phyloP scores from a whole-genome alignment of 2,888 invertebrate genomes.

The Brenthis daphne region DNA sequence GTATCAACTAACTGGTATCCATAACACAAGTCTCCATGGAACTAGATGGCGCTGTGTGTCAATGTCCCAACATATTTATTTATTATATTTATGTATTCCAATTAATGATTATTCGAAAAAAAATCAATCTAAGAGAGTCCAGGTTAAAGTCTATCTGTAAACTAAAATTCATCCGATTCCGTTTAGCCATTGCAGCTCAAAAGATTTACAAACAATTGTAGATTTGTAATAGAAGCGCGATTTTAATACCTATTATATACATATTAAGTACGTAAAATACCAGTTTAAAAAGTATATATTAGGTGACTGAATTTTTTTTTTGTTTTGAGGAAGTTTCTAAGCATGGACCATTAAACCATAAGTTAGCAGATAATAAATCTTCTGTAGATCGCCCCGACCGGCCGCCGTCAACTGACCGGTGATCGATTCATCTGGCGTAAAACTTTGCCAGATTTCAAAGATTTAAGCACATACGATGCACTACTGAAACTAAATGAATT shows the following conservation, averaged over 20 bases:
- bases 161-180: too few species aligned
- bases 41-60: too few species aligned
- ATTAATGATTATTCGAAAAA: too few species aligned
- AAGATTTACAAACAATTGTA: too few species aligned
- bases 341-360: slow-evolving; percentile 3
- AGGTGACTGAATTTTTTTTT: neutral
- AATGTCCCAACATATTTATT: too few species aligned
- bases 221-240: too few species aligned
- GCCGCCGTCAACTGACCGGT: slow-evolving; percentile 22
- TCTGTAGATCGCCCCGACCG: neutral
- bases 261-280: neutral
- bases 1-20: too few species aligned
- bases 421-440: slow-evolving; percentile 21
- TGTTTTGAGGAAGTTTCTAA: neutral
- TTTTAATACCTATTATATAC: neutral
- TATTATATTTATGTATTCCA: too few species aligned
- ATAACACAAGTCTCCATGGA: too few species aligned
- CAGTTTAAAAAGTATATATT: neutral
- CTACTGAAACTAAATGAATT: slow-evolving; percentile 11
- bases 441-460: slow-evolving; percentile 16
- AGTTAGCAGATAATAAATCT: slow-evolving; percentile 21
- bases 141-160: too few species aligned
- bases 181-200: too few species aligned
- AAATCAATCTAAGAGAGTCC: too few species aligned
- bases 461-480: slow-evolving; percentile 20